Base-by-base conservation (phyloP, 2,113 vertebrate species). In the Heliornis fulica region DNA sequence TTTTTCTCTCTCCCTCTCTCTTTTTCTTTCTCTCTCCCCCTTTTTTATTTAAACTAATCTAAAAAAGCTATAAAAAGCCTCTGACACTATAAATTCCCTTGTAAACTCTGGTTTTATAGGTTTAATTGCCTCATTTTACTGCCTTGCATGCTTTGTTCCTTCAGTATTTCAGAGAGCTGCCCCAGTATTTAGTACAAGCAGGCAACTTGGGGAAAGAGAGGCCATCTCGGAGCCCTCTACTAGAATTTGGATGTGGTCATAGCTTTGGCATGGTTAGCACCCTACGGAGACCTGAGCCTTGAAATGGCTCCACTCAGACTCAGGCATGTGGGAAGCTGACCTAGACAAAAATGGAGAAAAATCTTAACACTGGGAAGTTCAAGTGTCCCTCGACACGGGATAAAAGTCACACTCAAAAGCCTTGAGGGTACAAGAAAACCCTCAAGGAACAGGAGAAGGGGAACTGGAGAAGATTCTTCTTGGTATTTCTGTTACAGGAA, bases 71-170 rank as follows among this genome's bases (percentile, higher is more conserved):
- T 98, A 98, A 98, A 98, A 97, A 97, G 96, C 95, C 97, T 97
- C 97, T 96, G 94, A 98, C 97, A 97, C 98, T 97, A 98, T 98
- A 98, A 98, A 98, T 96, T 97, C 94, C 97, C 98, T 98, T 97
- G 97, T 98, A 98, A 98, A 98, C 97, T 93, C 87, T 34, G 59
- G 91, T 93, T 98, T 98, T 98, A 98, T 98, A 96, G 97, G 96
- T 98, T 98, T 98, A 98, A 98, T 98, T 98, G 98, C 97, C 94
- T 97, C 95, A 72, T 97, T 98, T 98, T 98, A 98, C 96, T 97
- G 92, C 63, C 43, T 97, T 96, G 95, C 85, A 89, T 97, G 97
- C 98, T 97, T 97, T 98, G 95, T 97, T 98, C 97, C 97, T 97
- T 95, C 97, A 97, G 97, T 83, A 92, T 96, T 97, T 97, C 56